A percentile compares a stretch with the other conserved stretches of the same genome.
Evolutionary conservation across 2,113 vertebrate species (phyloP).

Genomic region (Rhinolophus sinicus): DNA sequence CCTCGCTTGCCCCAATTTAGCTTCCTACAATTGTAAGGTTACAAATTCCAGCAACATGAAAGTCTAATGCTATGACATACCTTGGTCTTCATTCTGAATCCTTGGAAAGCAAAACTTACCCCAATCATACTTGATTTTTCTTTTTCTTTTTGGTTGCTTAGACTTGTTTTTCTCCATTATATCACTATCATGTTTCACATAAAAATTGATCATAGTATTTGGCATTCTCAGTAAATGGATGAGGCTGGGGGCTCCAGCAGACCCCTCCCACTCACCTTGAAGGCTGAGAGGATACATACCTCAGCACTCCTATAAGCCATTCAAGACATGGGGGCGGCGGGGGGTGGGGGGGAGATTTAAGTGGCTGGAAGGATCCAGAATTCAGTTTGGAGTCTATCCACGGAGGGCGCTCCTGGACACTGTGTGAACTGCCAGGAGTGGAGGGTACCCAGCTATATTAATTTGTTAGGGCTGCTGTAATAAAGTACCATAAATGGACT

Average conservation of each 20-base stretch:
- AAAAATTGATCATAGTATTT: neutral
- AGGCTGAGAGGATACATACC: neutral
- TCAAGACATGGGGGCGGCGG: neutral
- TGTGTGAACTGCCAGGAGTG: neutral
- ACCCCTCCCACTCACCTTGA: neutral
- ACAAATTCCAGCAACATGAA: neutral
- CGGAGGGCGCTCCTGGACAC: neutral
- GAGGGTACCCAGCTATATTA: rapidly evolving
- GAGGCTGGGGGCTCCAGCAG: neutral
- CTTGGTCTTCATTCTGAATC: neutral
- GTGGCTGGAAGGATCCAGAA: neutral
- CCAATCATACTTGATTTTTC: neutral
- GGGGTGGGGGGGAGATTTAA: neutral
- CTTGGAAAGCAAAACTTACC: neutral
- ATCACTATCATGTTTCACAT: neutral
- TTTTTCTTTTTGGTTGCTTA: neutral
- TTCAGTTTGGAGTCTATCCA: neutral
- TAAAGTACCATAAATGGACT: neutral
- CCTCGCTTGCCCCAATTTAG: neutral
- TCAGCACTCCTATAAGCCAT: neutral
- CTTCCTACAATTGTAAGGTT: neutral
- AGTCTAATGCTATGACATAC: neutral
- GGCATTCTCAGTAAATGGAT: neutral
- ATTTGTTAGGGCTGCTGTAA: neutral
- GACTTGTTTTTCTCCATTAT: neutral